Base-by-base conservation (phyloP, 2,888 invertebrate genomes). In the Erannis defoliaria region DNA sequence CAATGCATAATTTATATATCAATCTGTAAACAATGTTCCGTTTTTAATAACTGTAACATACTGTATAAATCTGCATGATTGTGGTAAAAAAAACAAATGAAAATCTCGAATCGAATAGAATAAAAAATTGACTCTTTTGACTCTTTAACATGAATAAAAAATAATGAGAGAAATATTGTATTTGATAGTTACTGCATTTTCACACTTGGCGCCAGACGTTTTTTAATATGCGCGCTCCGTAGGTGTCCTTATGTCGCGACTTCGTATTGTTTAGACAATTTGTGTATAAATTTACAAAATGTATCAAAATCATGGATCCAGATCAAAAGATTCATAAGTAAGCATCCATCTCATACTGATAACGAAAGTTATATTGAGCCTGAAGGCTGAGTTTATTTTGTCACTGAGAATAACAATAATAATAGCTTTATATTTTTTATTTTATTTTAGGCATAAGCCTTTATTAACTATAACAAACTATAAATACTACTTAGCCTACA, bases 51-150 rank as follows among this genome's bases (percentile, higher is more conserved):
- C n/a, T n/a, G n/a, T n/a, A 56, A 60, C 19, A 49, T 54, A 35
- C 10, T 48, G 40, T 60, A 26, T 55, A 33, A 53, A 29, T 51
- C 16, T 49, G 48, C 23, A 65, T 60, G 62, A 62, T 55, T 64
- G 64, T 67, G 55, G 40, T 38, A 64, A 64, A 68, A n/a, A 71
- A 43, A 59, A 59, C 14, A 26, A 35, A 31, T 58, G 38, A 56
- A 74, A 78, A 77, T 77, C 82, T 86, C 85, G 81, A 84, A 85
- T 82, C 65, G 64, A 76, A 78, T 80, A 81, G 76, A 83, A 83
- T 84, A 84, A 76, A 81, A 74, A 75, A 71, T 72, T 80, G 78
- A 76, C 82, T 82, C 78, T 60, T 75, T 67, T n/a, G n/a, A n/a
- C n/a, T n/a, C n/a, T n/a, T n/a, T n/a, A n/a, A n/a, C n/a, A n/a